Base-by-base conservation (phyloP, 2,888 invertebrate genomes). In the Diadromus collaris region DNA sequence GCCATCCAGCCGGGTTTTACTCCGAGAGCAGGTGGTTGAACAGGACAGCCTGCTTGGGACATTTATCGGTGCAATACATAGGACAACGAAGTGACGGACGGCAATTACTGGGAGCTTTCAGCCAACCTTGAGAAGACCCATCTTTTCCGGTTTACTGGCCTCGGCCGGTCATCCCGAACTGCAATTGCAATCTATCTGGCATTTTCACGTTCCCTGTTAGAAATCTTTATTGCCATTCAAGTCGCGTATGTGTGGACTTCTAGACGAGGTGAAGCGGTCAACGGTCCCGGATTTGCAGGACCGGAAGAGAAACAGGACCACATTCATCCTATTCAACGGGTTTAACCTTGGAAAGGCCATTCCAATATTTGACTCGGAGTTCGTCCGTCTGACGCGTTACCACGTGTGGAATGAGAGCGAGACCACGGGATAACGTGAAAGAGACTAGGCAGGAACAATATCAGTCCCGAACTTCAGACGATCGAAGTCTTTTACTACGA, bases 31-130 rank as follows among this genome's bases (percentile, higher is more conserved):
- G 38, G 41, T 46, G 27, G 38, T 7, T 9, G 32, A 24, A 21
- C 21, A 27, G 10, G 10, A 56, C 46, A 46, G 63, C 38, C 56
- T 67, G 65, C 48, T 60, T 24, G 51, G 38, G 64, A 77, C 82
- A 70, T 79, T 76, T 80, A 80, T 64, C 58, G 72, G 48, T 64
- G 71, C 76, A 72, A 79, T 81, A 70, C 56, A 71, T 60, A 46
- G 77, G n/a, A 61, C 69, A 60, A 61, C 69, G 69, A 74, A 34
- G 48, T 64, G 65, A 61, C 61, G 32, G 58, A 63, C 67, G 74
- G 61, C 67, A 51, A 77, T 80, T 74, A 71, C 38, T 21, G n/a
- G 19, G 51, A 63, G 21, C 60, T 27, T 71, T 6, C 32, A 27
- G 34, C 46, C 6, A 13, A 38, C 13, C 38, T 13, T 4, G 13